phyloP scores from a whole-genome alignment of 2,797 vertebrate species.

The Centroberyx gerrardi region DNA sequence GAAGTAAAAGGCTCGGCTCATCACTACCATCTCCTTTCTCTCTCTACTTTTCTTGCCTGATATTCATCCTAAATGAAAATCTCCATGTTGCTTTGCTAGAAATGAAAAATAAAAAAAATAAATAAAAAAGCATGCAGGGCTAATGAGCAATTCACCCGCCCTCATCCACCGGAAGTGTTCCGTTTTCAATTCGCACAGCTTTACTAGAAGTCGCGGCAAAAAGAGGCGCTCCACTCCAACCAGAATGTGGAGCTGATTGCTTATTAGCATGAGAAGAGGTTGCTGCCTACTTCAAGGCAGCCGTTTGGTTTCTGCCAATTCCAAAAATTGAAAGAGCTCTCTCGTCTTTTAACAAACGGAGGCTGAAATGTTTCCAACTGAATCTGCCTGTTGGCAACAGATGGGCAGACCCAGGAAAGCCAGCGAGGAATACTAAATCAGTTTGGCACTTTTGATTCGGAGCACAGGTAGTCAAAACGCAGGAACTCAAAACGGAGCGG shows the following conservation, averaged over 20 bases:
- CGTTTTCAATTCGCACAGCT: slow-evolving; percentile 61
- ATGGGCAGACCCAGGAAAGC: slow-evolving; percentile 47
- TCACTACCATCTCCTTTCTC: slow-evolving; percentile 16
- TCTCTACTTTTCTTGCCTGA: background rate
- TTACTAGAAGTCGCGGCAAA: slow-evolving; percentile 58
- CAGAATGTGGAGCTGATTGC: slow-evolving; percentile 79
- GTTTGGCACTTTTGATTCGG: slow-evolving; percentile 13
- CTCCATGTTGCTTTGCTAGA: slow-evolving; percentile 18
- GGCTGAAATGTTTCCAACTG: slow-evolving; percentile 18
- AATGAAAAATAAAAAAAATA: slow-evolving; percentile 22
- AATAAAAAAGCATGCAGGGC: slow-evolving; percentile 23
- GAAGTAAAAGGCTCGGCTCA: slow-evolving; percentile 30
- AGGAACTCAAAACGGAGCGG: background rate
- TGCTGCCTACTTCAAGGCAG: slow-evolving; percentile 55
- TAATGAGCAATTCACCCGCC: slow-evolving; percentile 69
- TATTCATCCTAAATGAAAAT: background rate
- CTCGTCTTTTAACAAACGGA: slow-evolving; percentile 46
- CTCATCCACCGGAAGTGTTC: slow-evolving; percentile 66
- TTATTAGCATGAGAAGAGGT: slow-evolving; percentile 75
- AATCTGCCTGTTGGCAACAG: slow-evolving; percentile 43
- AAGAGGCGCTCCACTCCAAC: slow-evolving; percentile 65
- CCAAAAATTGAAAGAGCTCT: slow-evolving; percentile 36
- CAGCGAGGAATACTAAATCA: slow-evolving; percentile 29
- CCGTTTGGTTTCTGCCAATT: slow-evolving; percentile 61
- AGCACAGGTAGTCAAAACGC: slow-evolving; percentile 12